Evolutionary conservation across 2,888 invertebrate species (phyloP), one percentile per base, ranked within the genome.

Genomic region (Celastrina argiolus): DNA sequence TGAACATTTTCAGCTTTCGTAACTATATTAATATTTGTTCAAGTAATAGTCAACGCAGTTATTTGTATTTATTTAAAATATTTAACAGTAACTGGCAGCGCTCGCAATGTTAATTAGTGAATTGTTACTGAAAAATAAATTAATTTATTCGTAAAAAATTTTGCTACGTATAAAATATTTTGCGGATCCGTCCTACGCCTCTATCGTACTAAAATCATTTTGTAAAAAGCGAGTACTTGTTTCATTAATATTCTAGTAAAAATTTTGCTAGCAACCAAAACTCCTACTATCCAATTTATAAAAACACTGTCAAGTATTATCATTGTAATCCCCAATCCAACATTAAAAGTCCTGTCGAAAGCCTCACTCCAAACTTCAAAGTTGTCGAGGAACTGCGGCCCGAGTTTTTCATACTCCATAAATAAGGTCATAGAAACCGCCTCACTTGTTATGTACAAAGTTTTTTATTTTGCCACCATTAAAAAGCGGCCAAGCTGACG

Each of bases 401-500:
- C 70, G 64, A 81, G 83, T 77, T 85, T 84, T 80, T 77, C 74
- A 61, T 61, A 74, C 78, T 76, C 83, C 84, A 87, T 88, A 87
- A 88, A 90, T 88, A 87, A 71, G 82, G 81, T 85, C 83, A 86
- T 79, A 74, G 80, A 77, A 81, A 84, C 84, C 83, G 84, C 82
- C 82, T 80, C 81, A 83, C 85, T 88, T 88, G 87, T 87, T 88
- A 84, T 86, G 86, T 87, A 85, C 81, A 88, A 81, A 68, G 67
- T 85, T 87, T 84, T 87, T 87, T 85, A 84, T 88, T 85, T 87
- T 84, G 80, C 80, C 80, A 74, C 83, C 84, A 87, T 88, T 87
- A 87, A 87, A 76, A 84, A 81, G 81, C 80, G 78, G 76, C 74
- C 74, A 69, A 76, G 75, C 84, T 84, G 86, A 81, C 86, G 85